phyloP scores from a whole-genome alignment of 2,797 vertebrate genomes.

The Fundulus diaphanus region DNA sequence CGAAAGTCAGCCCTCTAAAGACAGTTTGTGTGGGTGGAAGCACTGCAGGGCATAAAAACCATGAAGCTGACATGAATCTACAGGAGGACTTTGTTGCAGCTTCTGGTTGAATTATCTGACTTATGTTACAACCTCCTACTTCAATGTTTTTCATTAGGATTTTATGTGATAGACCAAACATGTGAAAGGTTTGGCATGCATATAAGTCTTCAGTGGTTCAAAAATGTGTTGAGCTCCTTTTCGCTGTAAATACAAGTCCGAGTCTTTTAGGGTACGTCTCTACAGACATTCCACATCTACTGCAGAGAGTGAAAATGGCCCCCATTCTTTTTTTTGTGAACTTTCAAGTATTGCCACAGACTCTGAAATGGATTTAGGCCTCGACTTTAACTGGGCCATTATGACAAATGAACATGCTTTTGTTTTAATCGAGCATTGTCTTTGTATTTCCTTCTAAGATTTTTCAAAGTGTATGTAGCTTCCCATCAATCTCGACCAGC shows the following conservation, averaged over 20 bases:
- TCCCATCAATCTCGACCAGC: neutral
- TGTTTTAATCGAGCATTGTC: neutral
- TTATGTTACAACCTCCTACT: neutral
- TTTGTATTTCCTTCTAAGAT: neutral
- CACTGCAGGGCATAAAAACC: neutral
- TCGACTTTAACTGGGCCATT: neutral
- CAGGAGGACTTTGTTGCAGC: neutral
- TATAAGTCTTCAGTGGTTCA: too few relatives aligned
- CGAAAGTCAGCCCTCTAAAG: conserved; percentile 14
- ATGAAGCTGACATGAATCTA: neutral
- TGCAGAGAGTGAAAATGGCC: neutral
- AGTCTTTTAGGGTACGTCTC: too few relatives aligned
- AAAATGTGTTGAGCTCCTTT: too few relatives aligned
- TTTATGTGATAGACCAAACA: neutral
- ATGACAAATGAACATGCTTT: neutral
- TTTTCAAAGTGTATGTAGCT: neutral
- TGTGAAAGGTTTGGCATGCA: neutral
- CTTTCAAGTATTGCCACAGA: neutral
- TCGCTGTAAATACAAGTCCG: too few relatives aligned
- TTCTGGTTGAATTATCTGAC: neutral
- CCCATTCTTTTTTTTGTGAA: neutral
- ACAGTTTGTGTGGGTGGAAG: conserved; percentile 11
- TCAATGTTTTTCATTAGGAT: neutral
- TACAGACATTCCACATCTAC: neutral
- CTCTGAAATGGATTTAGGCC: neutral